Evolutionary conservation across 1,140 invertebrate species (phyloP).

Genomic region (Pseudomyrmex dendroicus): DNA sequence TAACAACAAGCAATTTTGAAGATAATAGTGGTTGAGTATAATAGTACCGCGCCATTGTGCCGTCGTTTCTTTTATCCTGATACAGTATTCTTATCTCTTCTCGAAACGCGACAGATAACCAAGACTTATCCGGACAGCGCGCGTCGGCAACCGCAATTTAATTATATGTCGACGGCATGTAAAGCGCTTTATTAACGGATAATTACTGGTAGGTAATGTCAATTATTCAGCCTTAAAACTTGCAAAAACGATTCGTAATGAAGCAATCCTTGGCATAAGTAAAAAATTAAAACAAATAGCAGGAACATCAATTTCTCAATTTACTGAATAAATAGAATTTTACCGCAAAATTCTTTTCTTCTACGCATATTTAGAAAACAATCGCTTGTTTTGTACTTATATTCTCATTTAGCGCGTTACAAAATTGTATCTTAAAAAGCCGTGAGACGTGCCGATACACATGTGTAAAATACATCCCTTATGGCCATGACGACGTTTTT

Average conservation of each 20-base stretch:
- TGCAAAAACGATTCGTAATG: not conserved
- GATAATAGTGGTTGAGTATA: not conserved
- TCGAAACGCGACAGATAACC: constrained; percentile 17
- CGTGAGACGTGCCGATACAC: not conserved
- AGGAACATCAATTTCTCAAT: not conserved
- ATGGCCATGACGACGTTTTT: not conserved
- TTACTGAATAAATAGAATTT: not conserved
- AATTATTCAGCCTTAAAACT: not conserved
- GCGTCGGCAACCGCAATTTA: constrained; percentile 3
- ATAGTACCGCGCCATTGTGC: constrained; percentile 1
- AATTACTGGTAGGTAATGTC: constrained; percentile 5
- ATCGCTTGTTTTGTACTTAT: constrained; percentile 1
- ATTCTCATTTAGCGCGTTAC: not conserved
- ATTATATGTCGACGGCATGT: constrained; percentile 5
- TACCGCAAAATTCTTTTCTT: not conserved
- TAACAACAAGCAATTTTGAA: not conserved
- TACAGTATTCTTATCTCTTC: not conserved
- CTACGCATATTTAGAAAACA: not conserved
- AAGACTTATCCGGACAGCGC: not conserved
- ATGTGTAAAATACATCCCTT: constrained; percentile 1
- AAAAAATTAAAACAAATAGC: not conserved
- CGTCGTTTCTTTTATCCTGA: not conserved
- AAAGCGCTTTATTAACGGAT: constrained; percentile 14
- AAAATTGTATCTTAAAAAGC: constrained; percentile 15
- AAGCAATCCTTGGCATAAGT: not conserved